Evolutionary conservation across 2,888 invertebrate species (phyloP), one percentile per base, ranked within the genome.

Genomic region (Cetonia aurata): DNA sequence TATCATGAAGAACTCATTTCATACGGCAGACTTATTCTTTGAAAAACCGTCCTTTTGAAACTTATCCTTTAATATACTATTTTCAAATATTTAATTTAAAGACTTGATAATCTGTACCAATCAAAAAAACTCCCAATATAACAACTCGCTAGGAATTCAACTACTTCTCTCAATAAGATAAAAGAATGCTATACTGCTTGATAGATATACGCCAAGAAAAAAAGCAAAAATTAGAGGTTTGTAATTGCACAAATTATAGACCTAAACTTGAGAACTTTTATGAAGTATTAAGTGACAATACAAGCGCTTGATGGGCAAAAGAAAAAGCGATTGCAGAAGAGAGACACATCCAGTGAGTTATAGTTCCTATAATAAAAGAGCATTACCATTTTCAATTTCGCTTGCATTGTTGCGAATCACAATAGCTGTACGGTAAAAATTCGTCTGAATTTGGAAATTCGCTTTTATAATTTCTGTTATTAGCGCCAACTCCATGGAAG

Each of bases 301-400:
- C 8, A 41, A 15, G 41, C 13, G 41, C 41, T 37, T 9, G 41
- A 57, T 37, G 41, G 41, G 41, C 1, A 1, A 17, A 48, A 37
- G 48, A 31, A 62, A 62, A 48, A 15, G 33, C n/a, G 48, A 48
- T n/a, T 62, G 12, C 37, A 62, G 48, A 62, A 15, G 31, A 31
- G 53, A 0, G 9, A 53, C 53, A 15, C 33, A 10, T 48, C 33
- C 31, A 31, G 48, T 15, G 62, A 62, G 48, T 62, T 62, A 62
- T 48, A 62, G 31, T 50, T 50, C 48, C 13, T 52, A 69, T 60
- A 69, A 69, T 69, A 60, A 52, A 60, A 19, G 25, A 15, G 60
- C 60, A 69, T 69, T 60, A 69, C 60, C 60, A 69, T 60, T 69
- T 59, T 42, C 57, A 60, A 60, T 69, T 62, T 62, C 62, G 62